Evolutionary conservation across 2,888 invertebrate species (phyloP), one percentile per base, ranked within the genome.

Genomic region (Hydraecia micacea): DNA sequence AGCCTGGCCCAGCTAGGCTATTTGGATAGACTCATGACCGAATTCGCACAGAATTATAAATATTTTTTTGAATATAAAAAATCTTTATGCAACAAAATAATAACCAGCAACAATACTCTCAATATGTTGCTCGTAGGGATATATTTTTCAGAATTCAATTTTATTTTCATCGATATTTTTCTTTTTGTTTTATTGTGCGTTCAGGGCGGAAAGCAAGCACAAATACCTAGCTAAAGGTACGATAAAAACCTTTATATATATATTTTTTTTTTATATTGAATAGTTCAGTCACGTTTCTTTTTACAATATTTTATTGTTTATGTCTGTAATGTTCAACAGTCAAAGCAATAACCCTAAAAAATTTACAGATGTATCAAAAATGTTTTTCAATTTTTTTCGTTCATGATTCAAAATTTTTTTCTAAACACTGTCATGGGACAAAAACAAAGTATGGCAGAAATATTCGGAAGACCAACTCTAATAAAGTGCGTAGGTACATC

Each of bases 121-220:
- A n/a, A 69, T 55, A 18, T 42, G 18, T 55, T 28, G 25, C 60
- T 74, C 28, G 36, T 11, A 28, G 11, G 49, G 1, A 39, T 62
- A 39, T 62, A 32, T 42, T 75, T 63, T 75, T 32, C 42, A 52
- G 63, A 52, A 75, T 63, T 62, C 18, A 52, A n/a, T 76, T 36
- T 39, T n/a, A 7, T 52, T 63, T 75, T 42, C 2, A 75, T 74
- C 18, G 15, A 28, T 28, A 39, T 39, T 62, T 13, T 62, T 32
- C 2, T 46, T 52, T 49, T 62, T 39, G 11, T 39, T 62, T 32
- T 28, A 36, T 18, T 52, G 18, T 28, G 3, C 8, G 13, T 62
- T 63, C 39, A 18, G 8, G 42, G 62, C 25, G 28, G 75, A 18
- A 60, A 42, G 42, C 28, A 28, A 5, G 6, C 39, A n/a, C 28